Evolutionary conservation across 2,888 invertebrate genomes (phyloP), one percentile per base, ranked within the genome.

Genomic region (Dione vanillae): DNA sequence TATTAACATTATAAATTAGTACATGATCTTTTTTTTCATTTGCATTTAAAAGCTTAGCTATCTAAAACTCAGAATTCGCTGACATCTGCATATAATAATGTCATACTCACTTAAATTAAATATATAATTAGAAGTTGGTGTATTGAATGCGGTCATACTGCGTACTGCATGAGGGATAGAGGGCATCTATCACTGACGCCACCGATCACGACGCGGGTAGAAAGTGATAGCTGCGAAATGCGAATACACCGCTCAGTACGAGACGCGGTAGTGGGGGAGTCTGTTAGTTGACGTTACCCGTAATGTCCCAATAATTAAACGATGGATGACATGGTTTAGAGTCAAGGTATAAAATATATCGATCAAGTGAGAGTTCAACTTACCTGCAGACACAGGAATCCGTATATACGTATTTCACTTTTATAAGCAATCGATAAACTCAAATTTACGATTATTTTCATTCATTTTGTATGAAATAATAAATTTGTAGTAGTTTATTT

Each of bases 121-220:
- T 61, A 45, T 27, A 45, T 35, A n/a, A 7, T 16, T 27, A 61
- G 61, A 61, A 61, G 61, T 61, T 11, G 7, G 27, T 52, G 61
- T 61, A 61, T 52, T 61, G 35, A 35, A 67, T 51, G 58, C 56
- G 19, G n/a, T 41, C 43, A 27, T 19, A 61, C 12, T 27, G 49
- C 51, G 41, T 19, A 51, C 14, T 43, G 16, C 59, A 51, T 35
- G 59, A 52, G 61, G 52, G 51, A 40, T 10, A 43, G 43, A 16
- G 37, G 49, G 47, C 59, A 49, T 61, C 67, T n/a, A 67, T 67
- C 67, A 61, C 12, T 16, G 47, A 35, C 61, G 51, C 52, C 67
- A 61, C 61, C 59, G 59, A 51, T 67, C 61, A 61, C 43, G 20
- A 16, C 40, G 45, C 40, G 49, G 37, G 56, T 56, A 56, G 61